Base-by-base conservation (phyloP, 2,888 invertebrate genomes). In the Conops quadrifasciatus region DNA sequence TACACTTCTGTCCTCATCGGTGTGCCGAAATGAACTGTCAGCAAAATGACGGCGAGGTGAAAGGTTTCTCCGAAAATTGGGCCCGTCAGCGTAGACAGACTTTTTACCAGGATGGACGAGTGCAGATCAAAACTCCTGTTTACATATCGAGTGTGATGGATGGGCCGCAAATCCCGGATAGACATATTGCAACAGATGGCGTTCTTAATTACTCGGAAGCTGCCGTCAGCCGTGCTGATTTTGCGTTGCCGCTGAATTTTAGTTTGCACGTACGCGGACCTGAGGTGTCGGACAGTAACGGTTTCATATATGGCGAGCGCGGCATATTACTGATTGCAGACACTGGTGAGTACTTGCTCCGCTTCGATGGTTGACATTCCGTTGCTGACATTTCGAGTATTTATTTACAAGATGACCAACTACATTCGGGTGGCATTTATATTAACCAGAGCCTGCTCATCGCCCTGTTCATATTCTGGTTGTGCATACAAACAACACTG, bases 1-100 rank as follows among this genome's bases (percentile, higher is more conserved):
- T 95, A 15, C 91, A 92, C 74, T 94, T 94, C 83, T 96, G 95
- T 80, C 87, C 90, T n/a, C 87, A 88, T 1, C 88, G 88, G 73
- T 95, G 95, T 81, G 87, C 88, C 24, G 88, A 89, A 79, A 92
- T 92, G 9, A 85, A 87, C 75, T 89, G 89, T 76, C 80, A 83
- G 11, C 83, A 71, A 16, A 68, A 47, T 43, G 70, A 67, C 66
- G 70, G 71, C 13, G 74, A 74, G 11, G 74, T 72, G 43, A 26
- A 24, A 70, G 19, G 63, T 43, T 26, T 71, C 63, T 59, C 66
- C 63, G 19, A 72, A 72, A 74, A 51, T 62, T 45, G 49, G 69
- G 56, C 30, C 19, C 71, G 30, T 4, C 64, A 58, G 1, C 72
- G 73, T 2, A 64, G 70, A 24, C 67, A 73, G 21, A 36, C 76